Evolutionary conservation across 1,140 invertebrate species (phyloP), one percentile per base, ranked within the genome.

Genomic region (Drosophila simulans): DNA sequence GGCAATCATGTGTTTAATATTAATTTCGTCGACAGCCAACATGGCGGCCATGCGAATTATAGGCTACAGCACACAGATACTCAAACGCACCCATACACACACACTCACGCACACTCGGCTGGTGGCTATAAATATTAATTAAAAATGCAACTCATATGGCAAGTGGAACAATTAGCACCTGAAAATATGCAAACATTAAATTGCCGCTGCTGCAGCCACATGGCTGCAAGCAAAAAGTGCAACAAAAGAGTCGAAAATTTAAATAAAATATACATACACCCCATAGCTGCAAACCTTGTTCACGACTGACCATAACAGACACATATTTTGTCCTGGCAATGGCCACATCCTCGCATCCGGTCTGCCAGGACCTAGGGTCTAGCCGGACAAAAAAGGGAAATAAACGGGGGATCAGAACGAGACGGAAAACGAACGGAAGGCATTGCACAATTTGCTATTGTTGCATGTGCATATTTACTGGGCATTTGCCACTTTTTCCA

Each of bases 151-250:
- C 80, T 91, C 90, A 91, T 91, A 91, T 91, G 90, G 73, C 76
- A 85, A 89, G 86, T 90, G 90, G 83, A 91, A 74, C 90, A 91
- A 91, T 91, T 91, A 91, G 83, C 90, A 91, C 90, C 90, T 91
- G 90, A 91, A 91, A 91, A 91, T 91, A 91, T 91, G 90, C 86
- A 91, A 90, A 90, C 88, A 91, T 91, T 91, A 91, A 90, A 89
- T 89, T 80, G 84, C 57, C 77, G 71, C 69, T 75, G 70, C 80
- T 70, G 74, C 75, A 69, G 54, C 34, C 45, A 8, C n/a, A 31
- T 20, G 12, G 45, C 35, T 8, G 34, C 35, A 8, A 54, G 0
- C 59, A 73, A 63, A 25, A 80, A 59, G 42, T 71, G 54, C 70
- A 76, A 73, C 52, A 75, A 72, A 75, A 84, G 68, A 45, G 55